Evolutionary conservation across 2,797 vertebrate species (phyloP).

Genomic region (Sebastes trivittatus): DNA sequence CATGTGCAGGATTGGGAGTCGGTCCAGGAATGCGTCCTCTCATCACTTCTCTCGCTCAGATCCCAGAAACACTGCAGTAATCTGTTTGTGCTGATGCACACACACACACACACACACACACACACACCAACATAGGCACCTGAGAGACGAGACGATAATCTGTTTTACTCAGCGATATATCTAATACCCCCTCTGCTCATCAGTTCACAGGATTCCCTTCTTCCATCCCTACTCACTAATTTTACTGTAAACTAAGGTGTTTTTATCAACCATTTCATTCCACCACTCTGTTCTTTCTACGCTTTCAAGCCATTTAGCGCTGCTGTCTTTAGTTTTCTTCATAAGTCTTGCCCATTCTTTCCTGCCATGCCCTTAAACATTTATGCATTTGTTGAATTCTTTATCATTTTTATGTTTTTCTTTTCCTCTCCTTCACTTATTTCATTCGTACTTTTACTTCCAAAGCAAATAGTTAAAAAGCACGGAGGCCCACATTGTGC

Average conservation of each 20-base stretch:
- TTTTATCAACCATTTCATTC: not conserved
- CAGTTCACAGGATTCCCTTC: constrained; percentile 26
- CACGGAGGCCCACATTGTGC: not conserved
- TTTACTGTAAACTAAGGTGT: not conserved
- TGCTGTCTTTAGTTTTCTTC: not conserved
- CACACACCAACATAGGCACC: not conserved
- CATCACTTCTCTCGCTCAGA: constrained; percentile 19
- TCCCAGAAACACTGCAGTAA: constrained; percentile 49
- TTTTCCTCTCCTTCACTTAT: not conserved
- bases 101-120: not conserved
- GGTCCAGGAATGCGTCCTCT: constrained; percentile 43
- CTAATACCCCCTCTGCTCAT: constrained; percentile 46
- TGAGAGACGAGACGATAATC: constrained; percentile 42
- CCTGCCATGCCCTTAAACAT: not conserved
- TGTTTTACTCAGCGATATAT: constrained; percentile 55
- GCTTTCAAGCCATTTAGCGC: not conserved
- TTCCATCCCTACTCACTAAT: not conserved
- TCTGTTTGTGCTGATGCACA: constrained; percentile 27
- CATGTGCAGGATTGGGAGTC: constrained; percentile 21
- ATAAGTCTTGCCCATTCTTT: not conserved
- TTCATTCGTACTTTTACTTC: not conserved
- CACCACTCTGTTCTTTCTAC: not conserved
- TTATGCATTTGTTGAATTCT: not conserved
- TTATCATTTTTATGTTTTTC: not conserved
- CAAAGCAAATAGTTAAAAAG: not conserved